Conservation (phyloP, 2,888 invertebrate genomes). For the Pseudococcus jackbeardsleyi region DNA sequence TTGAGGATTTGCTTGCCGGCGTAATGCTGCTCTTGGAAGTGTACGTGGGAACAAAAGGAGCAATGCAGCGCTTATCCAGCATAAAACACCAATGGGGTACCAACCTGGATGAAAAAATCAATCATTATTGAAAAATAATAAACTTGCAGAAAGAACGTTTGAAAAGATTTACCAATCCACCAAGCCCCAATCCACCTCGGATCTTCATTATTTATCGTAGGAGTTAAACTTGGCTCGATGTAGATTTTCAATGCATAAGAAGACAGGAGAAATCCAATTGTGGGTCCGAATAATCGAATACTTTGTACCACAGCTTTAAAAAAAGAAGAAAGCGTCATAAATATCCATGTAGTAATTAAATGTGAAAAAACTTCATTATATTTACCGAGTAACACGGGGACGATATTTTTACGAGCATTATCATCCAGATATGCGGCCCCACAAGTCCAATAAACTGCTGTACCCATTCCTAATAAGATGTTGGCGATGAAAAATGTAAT, state of each 20-base stretch:
- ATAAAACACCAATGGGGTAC: constrained; percentile 67
- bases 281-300: constrained; percentile 63
- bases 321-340: background rate
- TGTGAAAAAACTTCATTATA: constrained; percentile 38
- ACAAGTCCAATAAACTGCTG: constrained; percentile 70
- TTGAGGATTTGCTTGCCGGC: constrained; percentile 24
- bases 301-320: constrained; percentile 64
- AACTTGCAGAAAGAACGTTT: background rate
- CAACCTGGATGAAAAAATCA: constrained; percentile 66
- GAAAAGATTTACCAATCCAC: constrained; percentile 71
- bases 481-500: constrained; percentile 69
- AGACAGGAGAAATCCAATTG: constrained; percentile 69
- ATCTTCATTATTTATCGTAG: constrained; percentile 70
- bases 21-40: constrained; percentile 68
- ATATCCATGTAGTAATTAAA: background rate
- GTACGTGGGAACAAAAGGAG: constrained; percentile 70
- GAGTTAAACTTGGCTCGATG: constrained; percentile 68
- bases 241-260: constrained; percentile 69
- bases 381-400: constrained; percentile 68
- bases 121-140: background rate
- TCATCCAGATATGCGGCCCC: constrained; percentile 72
- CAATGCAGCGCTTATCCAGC: constrained; percentile 69
- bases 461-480: constrained; percentile 70
- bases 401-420: constrained; percentile 68
- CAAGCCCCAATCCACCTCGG: constrained; percentile 74